phyloP scores from a whole-genome alignment of 2,113 vertebrate genomes.

The Gasterosteus aculeatus region DNA sequence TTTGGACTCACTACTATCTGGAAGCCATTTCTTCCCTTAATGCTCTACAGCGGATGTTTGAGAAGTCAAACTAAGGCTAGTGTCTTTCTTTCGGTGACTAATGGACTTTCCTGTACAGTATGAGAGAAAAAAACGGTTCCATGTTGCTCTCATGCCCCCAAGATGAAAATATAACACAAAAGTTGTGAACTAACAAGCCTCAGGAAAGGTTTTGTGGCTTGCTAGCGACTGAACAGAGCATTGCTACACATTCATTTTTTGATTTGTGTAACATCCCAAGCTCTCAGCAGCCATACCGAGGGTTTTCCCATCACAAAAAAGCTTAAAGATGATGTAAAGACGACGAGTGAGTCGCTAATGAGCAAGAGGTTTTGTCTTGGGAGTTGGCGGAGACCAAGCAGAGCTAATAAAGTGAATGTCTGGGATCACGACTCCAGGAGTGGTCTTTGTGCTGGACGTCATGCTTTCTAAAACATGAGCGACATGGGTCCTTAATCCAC shows the following conservation, averaged over 20 bases:
- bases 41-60: conserved; percentile 40
- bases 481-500: too few relatives aligned
- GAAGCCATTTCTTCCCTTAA: conserved; percentile 29
- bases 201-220: not conserved
- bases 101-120: conserved; percentile 31
- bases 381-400: not conserved
- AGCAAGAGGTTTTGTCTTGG: too few relatives aligned
- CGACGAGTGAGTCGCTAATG: not conserved
- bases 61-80: conserved; percentile 53
- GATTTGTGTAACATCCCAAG: too few relatives aligned
- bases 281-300: not conserved
- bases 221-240: not conserved
- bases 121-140: not conserved
- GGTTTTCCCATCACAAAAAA: not conserved
- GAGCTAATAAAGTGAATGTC: not conserved
- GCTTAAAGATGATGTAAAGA: not conserved
- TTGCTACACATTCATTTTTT: not conserved
- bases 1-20: conserved; percentile 27
- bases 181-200: not conserved
- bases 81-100: conserved; percentile 41
- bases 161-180: not conserved
- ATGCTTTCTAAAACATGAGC: not conserved
- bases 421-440: not conserved
- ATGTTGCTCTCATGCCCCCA: not conserved
- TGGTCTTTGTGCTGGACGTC: not conserved